A percentile compares a stretch with the other conserved stretches of the same genome.
phyloP scores from a whole-genome alignment of 2,888 invertebrate genomes.

The Tiliacea citrago region DNA sequence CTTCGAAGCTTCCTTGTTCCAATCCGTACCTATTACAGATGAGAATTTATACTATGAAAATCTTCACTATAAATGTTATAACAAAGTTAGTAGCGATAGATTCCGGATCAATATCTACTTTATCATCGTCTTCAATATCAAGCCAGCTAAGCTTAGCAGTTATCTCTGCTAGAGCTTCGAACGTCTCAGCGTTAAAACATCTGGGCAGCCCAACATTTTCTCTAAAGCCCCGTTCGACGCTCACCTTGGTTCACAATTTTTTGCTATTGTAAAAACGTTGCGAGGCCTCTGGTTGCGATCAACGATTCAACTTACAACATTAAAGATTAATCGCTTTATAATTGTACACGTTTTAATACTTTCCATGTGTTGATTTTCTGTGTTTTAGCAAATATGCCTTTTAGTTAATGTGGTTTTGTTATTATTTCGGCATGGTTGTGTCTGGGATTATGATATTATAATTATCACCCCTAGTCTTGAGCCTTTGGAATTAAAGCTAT shows the following conservation, averaged over 20 bases:
- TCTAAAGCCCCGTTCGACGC: conserved; percentile 42
- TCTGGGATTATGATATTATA: conserved; percentile 19
- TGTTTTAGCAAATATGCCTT: conserved; percentile 52
- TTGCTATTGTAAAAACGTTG: conserved; percentile 56
- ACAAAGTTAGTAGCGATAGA: conserved; percentile 2
- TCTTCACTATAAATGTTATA: conserved; percentile 11
- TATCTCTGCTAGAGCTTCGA: conserved; percentile 32
- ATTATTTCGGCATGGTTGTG: conserved; percentile 29
- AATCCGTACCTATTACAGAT: background rate
- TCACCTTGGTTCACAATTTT: conserved; percentile 51
- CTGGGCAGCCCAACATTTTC: conserved; percentile 36
- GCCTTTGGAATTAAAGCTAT: background rate
- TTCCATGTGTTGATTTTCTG: conserved; percentile 54
- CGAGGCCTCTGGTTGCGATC: conserved; percentile 55
- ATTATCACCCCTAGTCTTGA: background rate
- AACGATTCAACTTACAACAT: conserved; percentile 58
- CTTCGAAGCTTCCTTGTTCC: background rate
- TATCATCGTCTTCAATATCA: conserved; percentile 19
- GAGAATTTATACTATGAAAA: conserved; percentile 2
- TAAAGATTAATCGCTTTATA: conserved; percentile 62
- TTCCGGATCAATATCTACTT: conserved; percentile 12
- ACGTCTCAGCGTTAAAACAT: conserved; percentile 29
- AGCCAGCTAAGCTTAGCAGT: conserved; percentile 25
- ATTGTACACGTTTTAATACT: conserved; percentile 53
- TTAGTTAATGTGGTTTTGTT: conserved; percentile 55